Evolutionary conservation across 1,140 invertebrate genomes (phyloP), one percentile per base, ranked within the genome.

Genomic region (Panonychus citri): DNA sequence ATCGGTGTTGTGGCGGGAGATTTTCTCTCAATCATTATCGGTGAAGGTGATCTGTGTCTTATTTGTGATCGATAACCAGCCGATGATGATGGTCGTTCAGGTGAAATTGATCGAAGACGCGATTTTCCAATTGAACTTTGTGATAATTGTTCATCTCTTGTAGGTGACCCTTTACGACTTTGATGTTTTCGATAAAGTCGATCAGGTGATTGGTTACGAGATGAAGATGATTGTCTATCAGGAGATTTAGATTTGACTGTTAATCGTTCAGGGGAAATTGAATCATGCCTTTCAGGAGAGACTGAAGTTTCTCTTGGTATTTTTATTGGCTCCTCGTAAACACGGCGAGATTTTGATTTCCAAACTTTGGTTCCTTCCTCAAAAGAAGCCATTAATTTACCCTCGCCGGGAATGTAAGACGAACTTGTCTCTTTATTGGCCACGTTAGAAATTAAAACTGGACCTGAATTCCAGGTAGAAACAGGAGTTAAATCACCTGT

Each of bases 291-390:
- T 24, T 51, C 49, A 34, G 30, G 30, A 0, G 30, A 34, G 0
- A 12, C 30, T 7, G 30, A 12, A 5, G 5, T 34, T 34, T 34
- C 30, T 34, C 12, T 34, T 12, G 30, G 30, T 34, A 34, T 34
- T 34, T 34, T 34, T 5, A 34, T 34, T 7, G 30, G 30, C 12
- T 34, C 55, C 13, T 56, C 26, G 30, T 56, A 56, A 19, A 42
- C 48, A 42, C 34, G 17, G 5, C 49, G 13, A 10, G 56, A 40
- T 52, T 57, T 57, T 40, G 52, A 17, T 42, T 46, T 37, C 50
- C 52, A 57, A 13, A 53, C 25, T 42, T 25, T 26, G 8, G 43
- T 24, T 46, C 56, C 56, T 25, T 53, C 49, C 27, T 57, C 50
- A 19, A 21, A 15, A 3, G 50, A 24, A 25, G 39, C 19, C 27